phyloP scores from a whole-genome alignment of 35 echinoderm and acorn worm species.

The Ophioderma brevispina region DNA sequence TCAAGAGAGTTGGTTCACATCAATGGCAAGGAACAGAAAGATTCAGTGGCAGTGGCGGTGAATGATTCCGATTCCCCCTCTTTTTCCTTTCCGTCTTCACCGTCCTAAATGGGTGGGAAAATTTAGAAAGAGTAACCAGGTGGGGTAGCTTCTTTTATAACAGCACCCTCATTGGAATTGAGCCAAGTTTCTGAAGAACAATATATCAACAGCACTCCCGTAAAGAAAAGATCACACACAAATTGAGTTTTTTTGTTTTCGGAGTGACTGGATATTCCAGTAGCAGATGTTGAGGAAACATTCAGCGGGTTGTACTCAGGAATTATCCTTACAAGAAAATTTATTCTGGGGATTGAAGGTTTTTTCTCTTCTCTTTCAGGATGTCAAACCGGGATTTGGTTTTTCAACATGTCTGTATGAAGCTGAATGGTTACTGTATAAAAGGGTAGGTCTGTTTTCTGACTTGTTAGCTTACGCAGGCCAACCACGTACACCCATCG shows the following conservation, averaged over 20 bases:
- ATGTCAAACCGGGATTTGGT: slow-evolving; percentile 6
- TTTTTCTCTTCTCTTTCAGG: background rate
- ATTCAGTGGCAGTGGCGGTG: no score
- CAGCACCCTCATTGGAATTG: background rate
- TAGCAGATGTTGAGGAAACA: background rate
- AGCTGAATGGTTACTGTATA: background rate
- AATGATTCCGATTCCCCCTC: background rate
- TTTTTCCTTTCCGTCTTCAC: background rate
- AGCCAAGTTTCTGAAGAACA: background rate
- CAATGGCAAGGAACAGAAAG: no score
- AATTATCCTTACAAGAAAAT: background rate
- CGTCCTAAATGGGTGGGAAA: background rate
- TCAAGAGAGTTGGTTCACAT: no score
- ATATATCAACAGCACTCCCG: background rate
- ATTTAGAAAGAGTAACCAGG: background rate
- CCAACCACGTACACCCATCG: background rate
- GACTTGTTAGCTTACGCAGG: background rate
- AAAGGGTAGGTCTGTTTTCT: background rate
- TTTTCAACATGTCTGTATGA: background rate
- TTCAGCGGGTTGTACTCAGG: background rate
- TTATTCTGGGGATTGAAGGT: background rate
- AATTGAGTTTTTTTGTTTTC: background rate
- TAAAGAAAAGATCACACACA: background rate
- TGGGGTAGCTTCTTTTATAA: background rate
- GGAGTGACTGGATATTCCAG: background rate